Evolutionary conservation across 2,888 invertebrate genomes (phyloP), one percentile per base, ranked within the genome.

Genomic region (Aphrophora alni): DNA sequence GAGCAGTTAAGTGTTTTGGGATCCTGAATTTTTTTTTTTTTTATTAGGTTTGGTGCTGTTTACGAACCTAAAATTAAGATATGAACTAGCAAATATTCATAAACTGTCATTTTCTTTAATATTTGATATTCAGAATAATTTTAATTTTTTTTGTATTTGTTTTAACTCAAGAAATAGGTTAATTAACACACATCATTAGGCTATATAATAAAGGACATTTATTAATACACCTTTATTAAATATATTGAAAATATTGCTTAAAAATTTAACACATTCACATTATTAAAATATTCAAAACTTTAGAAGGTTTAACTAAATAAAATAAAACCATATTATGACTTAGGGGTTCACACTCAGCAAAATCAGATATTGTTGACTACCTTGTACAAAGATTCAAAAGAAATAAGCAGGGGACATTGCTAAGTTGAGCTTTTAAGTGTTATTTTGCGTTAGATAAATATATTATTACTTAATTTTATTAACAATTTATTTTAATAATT

Each of bases 331-430:
- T 14, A 14, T 59, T 10, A 59, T 59, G 59, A 59, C 59, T 59
- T 59, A 59, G 59, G 59, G 21, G 59, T 59, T 59, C 59, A 59
- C 59, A 59, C 59, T 59, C 59, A 59, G 59, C 59, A 59, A 59
- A 44, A 59, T 59, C 59, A 59, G 59, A 44, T 44, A 44, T 44
- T 44, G 44, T 44, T 17, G 17, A 44, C 44, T 44, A 44, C 12
- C 44, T 3, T 59, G 59, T 59, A 59, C 59, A 21, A 59, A 21
- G 21, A 59, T 21, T 21, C 21, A 59, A 21, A 59, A 33, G 21
- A 7, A 59, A 44, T 44, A 44, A 44, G 44, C 44, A 44, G 17
- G 2, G 59, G 1, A 59, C 21, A 59, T 59, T 59, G 59, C 21
- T 2, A 59, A 59, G 59, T 59, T 59, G 59, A 44, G 44, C 44